phyloP scores from a whole-genome alignment of 1,140 invertebrate genomes.

The Cepaea nemoralis region DNA sequence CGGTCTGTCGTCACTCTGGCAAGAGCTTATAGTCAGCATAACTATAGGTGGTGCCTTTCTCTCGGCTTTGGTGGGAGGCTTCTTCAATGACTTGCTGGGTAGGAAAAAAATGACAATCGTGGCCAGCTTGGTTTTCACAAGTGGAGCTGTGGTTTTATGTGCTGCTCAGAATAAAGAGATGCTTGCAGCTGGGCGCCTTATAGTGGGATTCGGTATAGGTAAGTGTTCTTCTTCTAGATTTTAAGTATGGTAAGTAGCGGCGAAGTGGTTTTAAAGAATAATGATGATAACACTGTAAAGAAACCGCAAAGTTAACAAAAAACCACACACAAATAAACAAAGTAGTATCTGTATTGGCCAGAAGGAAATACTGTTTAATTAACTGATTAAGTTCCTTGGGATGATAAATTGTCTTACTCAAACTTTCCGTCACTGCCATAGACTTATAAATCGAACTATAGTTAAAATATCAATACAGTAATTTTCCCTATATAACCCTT shows the following conservation, averaged over 20 bases:
- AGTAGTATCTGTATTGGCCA: too few relatives aligned
- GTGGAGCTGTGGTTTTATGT: conserved; percentile 74
- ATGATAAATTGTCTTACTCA: too few relatives aligned
- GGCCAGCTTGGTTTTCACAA: conserved; percentile 75
- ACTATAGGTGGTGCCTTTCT: conserved; percentile 65
- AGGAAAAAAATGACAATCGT: conserved; percentile 75
- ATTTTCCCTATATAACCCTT: too few relatives aligned
- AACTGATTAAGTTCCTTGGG: too few relatives aligned
- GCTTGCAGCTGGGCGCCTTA: conserved; percentile 74
- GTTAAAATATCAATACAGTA: too few relatives aligned
- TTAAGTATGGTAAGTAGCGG: too few relatives aligned
- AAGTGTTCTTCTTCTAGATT: conserved; percentile 44
- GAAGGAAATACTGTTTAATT: too few relatives aligned
- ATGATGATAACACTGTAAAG: too few relatives aligned
- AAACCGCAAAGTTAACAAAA: background rate
- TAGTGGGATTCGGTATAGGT: conserved; percentile 78
- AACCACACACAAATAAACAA: too few relatives aligned
- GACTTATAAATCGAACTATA: too few relatives aligned
- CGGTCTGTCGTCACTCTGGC: conserved; percentile 69
- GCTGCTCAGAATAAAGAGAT: conserved; percentile 71
- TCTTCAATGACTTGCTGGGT: conserved; percentile 73
- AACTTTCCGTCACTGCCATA: too few relatives aligned
- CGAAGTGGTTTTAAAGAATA: too few relatives aligned
- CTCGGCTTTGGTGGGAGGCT: conserved; percentile 66
- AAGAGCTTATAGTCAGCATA: conserved; percentile 74